Conservation (phyloP, 2,113 vertebrate genomes). For the Martes martes region DNA sequence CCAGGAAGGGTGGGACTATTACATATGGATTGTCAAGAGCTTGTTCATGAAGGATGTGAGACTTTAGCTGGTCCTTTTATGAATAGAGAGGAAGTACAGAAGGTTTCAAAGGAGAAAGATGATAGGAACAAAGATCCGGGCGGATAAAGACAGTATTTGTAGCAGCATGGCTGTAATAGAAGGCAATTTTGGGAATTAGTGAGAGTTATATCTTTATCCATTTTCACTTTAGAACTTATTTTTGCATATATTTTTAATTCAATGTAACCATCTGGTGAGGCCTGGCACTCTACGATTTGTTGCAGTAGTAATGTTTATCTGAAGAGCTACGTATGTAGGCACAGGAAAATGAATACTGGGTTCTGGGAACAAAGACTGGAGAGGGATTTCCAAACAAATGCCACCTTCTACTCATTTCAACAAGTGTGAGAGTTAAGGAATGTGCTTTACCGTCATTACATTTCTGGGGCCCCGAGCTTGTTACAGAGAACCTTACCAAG, state of each 20-base stretch:
- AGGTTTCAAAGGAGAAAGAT: not conserved
- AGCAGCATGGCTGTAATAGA: conserved; percentile 48
- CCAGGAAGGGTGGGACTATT: not conserved
- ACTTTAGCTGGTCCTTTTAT: not conserved
- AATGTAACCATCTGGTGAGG: conserved; percentile 71
- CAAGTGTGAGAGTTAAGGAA: conserved; percentile 36
- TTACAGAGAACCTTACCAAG: not conserved
- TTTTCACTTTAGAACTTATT: conserved; percentile 72
- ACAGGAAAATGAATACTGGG: conserved; percentile 71
- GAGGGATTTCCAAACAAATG: conserved; percentile 71
- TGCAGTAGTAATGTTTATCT: conserved; percentile 72
- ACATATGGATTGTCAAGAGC: not conserved
- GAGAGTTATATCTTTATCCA: conserved; percentile 65
- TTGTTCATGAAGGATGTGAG: not conserved
- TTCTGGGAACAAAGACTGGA: conserved; percentile 65
- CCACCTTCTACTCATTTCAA: conserved; percentile 46
- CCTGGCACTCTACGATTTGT: conserved; percentile 69
- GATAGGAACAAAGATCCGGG: not conserved
- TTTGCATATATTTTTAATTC: conserved; percentile 73
- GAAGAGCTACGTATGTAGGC: conserved; percentile 49
- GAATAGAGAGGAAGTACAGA: not conserved
- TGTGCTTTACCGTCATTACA: conserved; percentile 48
- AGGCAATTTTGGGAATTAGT: conserved; percentile 65
- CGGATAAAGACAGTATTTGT: conserved; percentile 34
- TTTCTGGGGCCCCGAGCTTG: not conserved